Base-by-base conservation (phyloP, 1,140 invertebrate genomes). In the Charaxes varanes region DNA sequence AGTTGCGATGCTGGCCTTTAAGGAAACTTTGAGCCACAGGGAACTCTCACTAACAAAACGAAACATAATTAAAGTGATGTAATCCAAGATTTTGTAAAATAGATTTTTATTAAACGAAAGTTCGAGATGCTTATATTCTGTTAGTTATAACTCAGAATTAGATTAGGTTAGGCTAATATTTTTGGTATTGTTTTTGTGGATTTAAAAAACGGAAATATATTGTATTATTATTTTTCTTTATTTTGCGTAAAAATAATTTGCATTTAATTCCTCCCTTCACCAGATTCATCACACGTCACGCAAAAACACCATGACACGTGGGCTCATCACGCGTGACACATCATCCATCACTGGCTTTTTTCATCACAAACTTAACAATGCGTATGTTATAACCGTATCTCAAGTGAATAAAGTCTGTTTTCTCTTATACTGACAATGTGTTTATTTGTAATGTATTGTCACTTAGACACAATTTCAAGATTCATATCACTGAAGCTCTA, bases 261-360 rank as follows among this genome's bases (percentile, higher is more conserved):
- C 13, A 26, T 21, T 36, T 37, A 23, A 35, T 32, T 28, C 27
- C 17, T 13, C 19, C 22, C 24, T 6, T 54, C 43, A 58, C 52
- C 53, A 63, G 62, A 61, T 67, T 57, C 64, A 56, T 57, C 54
- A 59, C 44, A 57, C 40, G 56, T 64, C 67, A 59, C 53, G 48
- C 58, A 55, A 67, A 63, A 66, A 45, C 67, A 53, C 62, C 58
- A 58, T 65, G 71, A 72, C 68, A 61, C 12, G 7, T 15, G 27
- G 27, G n/a, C 51, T 46, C 41, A 67, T 69, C 62, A 74, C 63
- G 60, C 63, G 61, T 72, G 55, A 66, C 62, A 40, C 48, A 37
- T 59, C 52, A 76, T 79, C 69, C 60, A 76, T 79, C 71, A 76
- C 65, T 55, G 33, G 57, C 52, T 58, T 67, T 67, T 61, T 57